Evolutionary conservation across 2,888 invertebrate genomes (phyloP), one percentile per base, ranked within the genome.

Genomic region (Brassicogethes aeneus): DNA sequence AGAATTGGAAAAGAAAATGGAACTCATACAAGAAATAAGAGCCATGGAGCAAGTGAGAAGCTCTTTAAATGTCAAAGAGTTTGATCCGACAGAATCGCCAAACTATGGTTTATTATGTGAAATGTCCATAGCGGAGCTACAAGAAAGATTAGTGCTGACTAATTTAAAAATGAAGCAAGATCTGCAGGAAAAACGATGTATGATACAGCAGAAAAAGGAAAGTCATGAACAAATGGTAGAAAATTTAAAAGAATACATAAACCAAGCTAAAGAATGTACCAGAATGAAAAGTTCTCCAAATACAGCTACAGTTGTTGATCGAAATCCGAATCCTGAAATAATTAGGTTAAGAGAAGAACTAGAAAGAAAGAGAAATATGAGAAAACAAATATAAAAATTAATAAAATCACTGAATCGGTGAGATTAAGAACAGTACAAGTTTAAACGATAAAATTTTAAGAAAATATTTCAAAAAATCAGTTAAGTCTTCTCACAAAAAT

Each of bases 101-200:
- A 76, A 76, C 31, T 52, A 77, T 12, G 79, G 79, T 1, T 64
- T 79, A 8, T 53, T 80, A 16, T 75, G 76, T 59, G 79, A 80
- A 67, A 80, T 80, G 79, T 79, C 79, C 1, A 69, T 79, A 36
- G 74, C 74, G 3, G 79, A 80, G 61, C 56, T 80, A 36, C 74
- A 75, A 13, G 77, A 79, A 57, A 65, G 76, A 39, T 54, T 79
- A 23, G 58, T 52, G 38, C 53, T 69, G 15, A 62, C 74, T 50
- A 77, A 74, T 60, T 67, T 74, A 17, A 64, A 66, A 13, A 60
- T 77, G 44, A 62, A 71, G 45, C 72, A 75, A 41, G 75, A 78
- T 54, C 53, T 79, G 14, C 69, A 76, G 40, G 64, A 55, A 34
- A 74, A 76, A 52, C 70, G 62, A 45, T 59, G 60, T 39, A 34